These are phyloP conservation scores for Drosophila equinoxialis DNA, from an alignment of 1,140 invertebrate genomes.

Conservation along the genomic window DNA sequence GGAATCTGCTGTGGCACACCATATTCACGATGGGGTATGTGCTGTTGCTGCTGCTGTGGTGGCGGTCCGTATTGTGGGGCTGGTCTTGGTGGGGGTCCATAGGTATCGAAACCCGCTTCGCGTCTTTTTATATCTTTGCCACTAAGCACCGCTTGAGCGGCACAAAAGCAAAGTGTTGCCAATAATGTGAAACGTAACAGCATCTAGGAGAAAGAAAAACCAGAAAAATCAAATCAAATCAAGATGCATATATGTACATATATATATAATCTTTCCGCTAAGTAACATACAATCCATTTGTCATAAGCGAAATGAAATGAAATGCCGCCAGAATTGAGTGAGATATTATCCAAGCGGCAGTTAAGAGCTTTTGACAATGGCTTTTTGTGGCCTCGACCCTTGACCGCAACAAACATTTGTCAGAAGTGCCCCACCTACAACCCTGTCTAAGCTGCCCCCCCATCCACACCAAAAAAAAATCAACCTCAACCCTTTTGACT, in stretches of 20 bases:
- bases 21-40: constrained; percentile 81
- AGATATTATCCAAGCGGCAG: constrained; percentile 9
- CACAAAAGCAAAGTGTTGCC: constrained; percentile 43
- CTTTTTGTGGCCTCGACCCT: constrained; percentile 20
- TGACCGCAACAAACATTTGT: constrained; percentile 35
- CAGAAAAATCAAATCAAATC: not conserved
- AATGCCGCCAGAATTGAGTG: not conserved
- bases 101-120: constrained; percentile 59
- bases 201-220: constrained; percentile 36
- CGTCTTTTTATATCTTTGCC: constrained; percentile 63
- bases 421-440: constrained; percentile 31
- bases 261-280: too few species aligned
- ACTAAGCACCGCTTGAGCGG: constrained; percentile 57
- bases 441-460: not conserved
- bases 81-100: constrained; percentile 65
- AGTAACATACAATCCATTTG: constrained; percentile 1
- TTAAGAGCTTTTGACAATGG: constrained; percentile 14
- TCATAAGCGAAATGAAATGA: not conserved
- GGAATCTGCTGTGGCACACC: constrained; percentile 79
- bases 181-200: constrained; percentile 49
- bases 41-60: constrained; percentile 68
- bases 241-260: not conserved
- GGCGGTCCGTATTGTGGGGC: constrained; percentile 83
- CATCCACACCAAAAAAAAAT: not conserved
- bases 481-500: constrained; percentile 5